A percentile compares a stretch with the other conserved stretches of the same genome.
These are phyloP conservation scores for Zaprionus tsacasi DNA, from an alignment of 1,140 invertebrate genomes.

Conservation along the genomic window DNA sequence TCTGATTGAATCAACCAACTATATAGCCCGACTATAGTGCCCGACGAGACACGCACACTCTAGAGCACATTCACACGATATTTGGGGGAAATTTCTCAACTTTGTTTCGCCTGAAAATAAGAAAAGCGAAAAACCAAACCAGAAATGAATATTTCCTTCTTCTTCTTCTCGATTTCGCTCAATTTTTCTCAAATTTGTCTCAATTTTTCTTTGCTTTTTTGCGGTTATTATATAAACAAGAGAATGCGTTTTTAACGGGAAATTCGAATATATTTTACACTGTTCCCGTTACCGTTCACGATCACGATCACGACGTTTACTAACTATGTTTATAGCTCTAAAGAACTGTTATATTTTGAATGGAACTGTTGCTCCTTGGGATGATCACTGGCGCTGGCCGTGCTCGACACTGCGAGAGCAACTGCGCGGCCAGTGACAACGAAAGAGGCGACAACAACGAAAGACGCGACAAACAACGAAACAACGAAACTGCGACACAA, in stretches of 20 bases:
- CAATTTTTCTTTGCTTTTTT: conserved; percentile 15
- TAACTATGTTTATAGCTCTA: background rate
- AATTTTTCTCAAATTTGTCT: conserved; percentile 1
- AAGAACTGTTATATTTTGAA: background rate
- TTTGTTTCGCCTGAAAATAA: conserved; percentile 49
- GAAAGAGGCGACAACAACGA: conserved; percentile 71
- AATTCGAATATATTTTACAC: conserved; percentile 27
- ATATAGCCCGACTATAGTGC: conserved; percentile 59
- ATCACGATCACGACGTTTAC: conserved; percentile 14
- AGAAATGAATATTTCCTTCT: conserved; percentile 50
- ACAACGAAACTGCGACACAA: conserved; percentile 30
- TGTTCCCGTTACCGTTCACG: conserved; percentile 22
- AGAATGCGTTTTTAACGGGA: conserved; percentile 11
- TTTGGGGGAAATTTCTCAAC: conserved; percentile 53
- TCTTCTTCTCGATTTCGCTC: conserved; percentile 18
- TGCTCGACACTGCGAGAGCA: conserved; percentile 64
- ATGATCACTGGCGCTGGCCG: conserved; percentile 59
- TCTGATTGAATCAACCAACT: conserved; percentile 49
- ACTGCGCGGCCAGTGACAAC: conserved; percentile 54
- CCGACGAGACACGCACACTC: conserved; percentile 56
- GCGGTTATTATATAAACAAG: conserved; percentile 59
- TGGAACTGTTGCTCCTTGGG: conserved; percentile 31
- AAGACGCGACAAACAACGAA: conserved; percentile 44
- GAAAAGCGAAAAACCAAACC: conserved; percentile 20
- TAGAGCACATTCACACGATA: conserved; percentile 32